These are phyloP conservation scores for Pteria penguin DNA, from an alignment of 2,888 invertebrate genomes.

Conservation along the genomic window DNA sequence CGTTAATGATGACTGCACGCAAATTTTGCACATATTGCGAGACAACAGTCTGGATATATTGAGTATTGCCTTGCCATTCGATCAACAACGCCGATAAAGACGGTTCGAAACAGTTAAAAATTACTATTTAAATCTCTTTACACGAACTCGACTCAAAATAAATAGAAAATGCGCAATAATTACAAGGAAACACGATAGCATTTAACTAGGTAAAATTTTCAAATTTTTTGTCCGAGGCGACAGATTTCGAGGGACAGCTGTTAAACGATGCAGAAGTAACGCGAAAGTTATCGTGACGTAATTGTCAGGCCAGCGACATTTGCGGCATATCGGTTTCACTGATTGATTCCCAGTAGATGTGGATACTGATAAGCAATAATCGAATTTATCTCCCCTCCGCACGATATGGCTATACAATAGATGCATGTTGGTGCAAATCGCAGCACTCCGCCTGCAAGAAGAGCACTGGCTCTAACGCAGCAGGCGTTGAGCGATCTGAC, in stretches of 20 bases:
- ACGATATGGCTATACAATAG: too few relatives aligned
- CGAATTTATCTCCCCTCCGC: too few relatives aligned
- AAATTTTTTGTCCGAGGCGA: neutral
- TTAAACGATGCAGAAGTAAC: conserved; percentile 1
- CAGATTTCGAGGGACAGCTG: neutral
- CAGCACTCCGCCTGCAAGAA: too few relatives aligned
- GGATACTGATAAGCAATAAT: too few relatives aligned
- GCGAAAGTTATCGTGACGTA: neutral
- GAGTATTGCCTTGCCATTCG: neutral
- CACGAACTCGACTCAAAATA: neutral
- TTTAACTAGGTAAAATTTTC: neutral
- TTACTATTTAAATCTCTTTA: neutral
- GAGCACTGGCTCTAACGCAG: too few relatives aligned
- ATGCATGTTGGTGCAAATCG: too few relatives aligned
- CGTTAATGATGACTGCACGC: neutral
- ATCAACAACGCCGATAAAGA: neutral
- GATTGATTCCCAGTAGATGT: too few relatives aligned
- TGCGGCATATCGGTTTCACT: neutral
- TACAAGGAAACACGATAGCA: neutral
- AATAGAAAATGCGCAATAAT: neutral
- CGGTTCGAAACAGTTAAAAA: neutral
- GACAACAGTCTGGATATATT: neutral
- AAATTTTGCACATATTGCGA: neutral
- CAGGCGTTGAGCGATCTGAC: too few relatives aligned
- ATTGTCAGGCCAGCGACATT: neutral